These are phyloP conservation scores for Hypocryptadius cinnamomeus DNA, from an alignment of 2,113 vertebrate species.

Conservation along the genomic window DNA sequence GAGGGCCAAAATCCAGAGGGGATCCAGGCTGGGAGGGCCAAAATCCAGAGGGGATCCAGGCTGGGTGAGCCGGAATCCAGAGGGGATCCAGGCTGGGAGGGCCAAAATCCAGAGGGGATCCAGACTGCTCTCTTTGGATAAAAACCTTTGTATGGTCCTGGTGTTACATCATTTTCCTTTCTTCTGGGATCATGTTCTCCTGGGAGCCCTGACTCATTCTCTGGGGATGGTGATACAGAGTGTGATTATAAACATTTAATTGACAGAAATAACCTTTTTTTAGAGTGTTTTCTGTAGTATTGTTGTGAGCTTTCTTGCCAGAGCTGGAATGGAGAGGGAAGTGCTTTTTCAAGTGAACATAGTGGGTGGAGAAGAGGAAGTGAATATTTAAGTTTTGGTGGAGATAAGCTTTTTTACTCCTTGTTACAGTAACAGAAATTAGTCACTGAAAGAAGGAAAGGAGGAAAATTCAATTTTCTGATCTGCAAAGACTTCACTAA, in stretches of 20 bases:
- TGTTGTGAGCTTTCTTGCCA: background rate
- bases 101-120: too few species aligned
- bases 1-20: too few species aligned
- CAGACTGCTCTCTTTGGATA: background rate
- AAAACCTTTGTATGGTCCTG: background rate
- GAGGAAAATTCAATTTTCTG: background rate
- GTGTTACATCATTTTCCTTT: background rate
- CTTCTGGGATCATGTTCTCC: background rate
- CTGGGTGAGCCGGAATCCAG: too few species aligned
- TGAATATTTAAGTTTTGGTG: background rate
- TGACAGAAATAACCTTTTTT: background rate
- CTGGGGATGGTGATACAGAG: background rate
- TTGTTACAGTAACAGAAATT: background rate
- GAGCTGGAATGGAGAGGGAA: background rate
- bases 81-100: too few species aligned
- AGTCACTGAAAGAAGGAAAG: background rate
- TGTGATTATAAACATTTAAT: background rate
- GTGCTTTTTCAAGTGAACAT: background rate
- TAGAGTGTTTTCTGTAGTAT: background rate
- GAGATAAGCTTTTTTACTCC: background rate
- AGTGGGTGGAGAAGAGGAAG: conserved; percentile 4
- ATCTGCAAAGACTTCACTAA: background rate
- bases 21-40: too few species aligned
- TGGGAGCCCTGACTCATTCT: background rate
- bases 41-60: too few species aligned